Evolutionary conservation across 2,113 vertebrate genomes (phyloP).

Genomic region (Neopipo cinnamomea): DNA sequence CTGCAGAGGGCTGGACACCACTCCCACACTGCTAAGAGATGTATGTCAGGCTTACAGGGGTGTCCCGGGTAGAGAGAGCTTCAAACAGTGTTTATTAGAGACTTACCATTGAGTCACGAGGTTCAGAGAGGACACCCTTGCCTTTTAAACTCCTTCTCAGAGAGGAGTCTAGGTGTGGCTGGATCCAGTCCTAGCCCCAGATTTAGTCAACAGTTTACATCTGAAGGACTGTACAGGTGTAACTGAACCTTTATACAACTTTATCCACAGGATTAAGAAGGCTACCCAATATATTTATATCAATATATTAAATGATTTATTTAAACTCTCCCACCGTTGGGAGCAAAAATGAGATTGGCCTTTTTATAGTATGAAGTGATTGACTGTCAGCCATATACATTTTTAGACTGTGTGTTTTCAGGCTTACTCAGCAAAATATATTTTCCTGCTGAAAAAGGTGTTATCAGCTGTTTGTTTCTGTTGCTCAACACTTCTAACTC

Average conservation of each 20-base stretch:
- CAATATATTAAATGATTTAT: neutral
- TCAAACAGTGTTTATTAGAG: neutral
- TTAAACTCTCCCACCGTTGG: neutral
- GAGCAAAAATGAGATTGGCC: neutral
- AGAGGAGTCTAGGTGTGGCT: neutral
- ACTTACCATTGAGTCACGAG: neutral
- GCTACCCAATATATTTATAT: neutral
- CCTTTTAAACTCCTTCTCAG: neutral
- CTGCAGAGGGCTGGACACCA: neutral
- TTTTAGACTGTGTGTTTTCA: neutral
- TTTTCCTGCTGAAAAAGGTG: neutral
- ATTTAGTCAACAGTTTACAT: neutral
- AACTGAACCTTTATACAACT: neutral
- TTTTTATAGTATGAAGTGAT: neutral
- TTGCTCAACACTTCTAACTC: neutral
- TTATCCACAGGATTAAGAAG: neutral
- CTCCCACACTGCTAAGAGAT: neutral
- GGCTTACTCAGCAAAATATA: neutral
- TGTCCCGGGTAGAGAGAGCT: fast-evolving
- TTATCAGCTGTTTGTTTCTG: neutral
- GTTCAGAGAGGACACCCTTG: neutral
- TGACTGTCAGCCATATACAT: neutral
- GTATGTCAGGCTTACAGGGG: neutral
- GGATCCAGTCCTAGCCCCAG: neutral
- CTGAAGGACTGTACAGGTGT: neutral